Conservation (phyloP, 2,888 invertebrate species). For the Pollenia amentaria region DNA sequence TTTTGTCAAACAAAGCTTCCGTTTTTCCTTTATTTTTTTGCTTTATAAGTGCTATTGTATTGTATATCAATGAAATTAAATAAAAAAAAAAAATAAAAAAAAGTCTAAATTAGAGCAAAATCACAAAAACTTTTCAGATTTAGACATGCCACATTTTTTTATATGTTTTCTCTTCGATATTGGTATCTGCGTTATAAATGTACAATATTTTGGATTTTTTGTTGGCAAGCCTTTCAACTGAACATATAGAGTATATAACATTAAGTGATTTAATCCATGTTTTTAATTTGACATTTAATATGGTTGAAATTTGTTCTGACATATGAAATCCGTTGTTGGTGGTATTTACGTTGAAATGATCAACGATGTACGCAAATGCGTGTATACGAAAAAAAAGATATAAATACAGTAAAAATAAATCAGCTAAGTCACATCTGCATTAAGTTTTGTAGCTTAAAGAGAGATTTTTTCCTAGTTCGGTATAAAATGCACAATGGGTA, state of each 20-base stretch:
- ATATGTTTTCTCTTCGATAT: too few relatives aligned
- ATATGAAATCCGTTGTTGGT: slow-evolving; percentile 78
- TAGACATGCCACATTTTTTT: too few relatives aligned
- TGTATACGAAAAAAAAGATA: not conserved
- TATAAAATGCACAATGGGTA: not conserved
- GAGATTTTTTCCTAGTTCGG: not conserved
- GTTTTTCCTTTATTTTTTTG: not conserved
- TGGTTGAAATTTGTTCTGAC: slow-evolving; percentile 79
- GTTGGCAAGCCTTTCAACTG: not conserved
- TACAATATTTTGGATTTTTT: not conserved
- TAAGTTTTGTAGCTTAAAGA: not conserved
- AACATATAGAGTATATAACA: not conserved
- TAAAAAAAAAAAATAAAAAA: not conserved
- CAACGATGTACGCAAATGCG: not conserved
- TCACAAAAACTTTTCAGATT: not conserved
- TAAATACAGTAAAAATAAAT: not conserved
- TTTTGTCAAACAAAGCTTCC: slow-evolving; percentile 29
- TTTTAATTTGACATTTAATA: slow-evolving; percentile 80
- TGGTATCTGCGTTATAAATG: too few relatives aligned
- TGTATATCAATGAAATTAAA: not conserved
- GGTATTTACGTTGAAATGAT: slow-evolving; percentile 61
- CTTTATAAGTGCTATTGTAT: not conserved
- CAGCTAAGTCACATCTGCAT: slow-evolving; percentile 3
- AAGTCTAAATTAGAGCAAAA: not conserved
- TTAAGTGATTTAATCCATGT: slow-evolving; percentile 78